Base-by-base conservation (phyloP, 2,888 invertebrate genomes). In the Lochmaea capreae region DNA sequence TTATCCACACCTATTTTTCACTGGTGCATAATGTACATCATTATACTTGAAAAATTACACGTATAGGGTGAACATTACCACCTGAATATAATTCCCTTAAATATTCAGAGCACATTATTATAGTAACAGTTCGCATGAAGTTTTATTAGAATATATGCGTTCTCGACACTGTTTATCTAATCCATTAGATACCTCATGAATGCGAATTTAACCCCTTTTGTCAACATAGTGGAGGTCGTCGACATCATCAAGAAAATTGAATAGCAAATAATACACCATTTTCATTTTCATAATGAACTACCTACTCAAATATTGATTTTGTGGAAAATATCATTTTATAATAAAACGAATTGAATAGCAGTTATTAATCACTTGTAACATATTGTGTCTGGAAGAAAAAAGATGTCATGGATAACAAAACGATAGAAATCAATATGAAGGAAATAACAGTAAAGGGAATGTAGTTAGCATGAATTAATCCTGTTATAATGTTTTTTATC, bases 161-260 rank as follows among this genome's bases (percentile, higher is more conserved):
- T 57, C 70, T 63, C 54, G 70, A 16, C 57, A 65, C 42, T 70
- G 63, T 70, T 70, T 70, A 63, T 70, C 70, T 70, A 70, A 70
- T 70, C 70, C 70, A 70, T 70, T 70, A 70, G 74, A 77, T 72
- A 72, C 76, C 74, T 73, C 77, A 76, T 76, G 75, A 70, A 70
- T 65, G 54, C 63, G 63, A 63, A 70, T 70, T 70, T 65, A 61
- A 70, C 70, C 70, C 70, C 70, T 57, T 70, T 63, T 70, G 70
- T 70, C 70, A 70, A 70, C 70, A 70, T 39, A 57, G 54, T 58
- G 57, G 57, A 70, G 70, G 70, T 70, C 63, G 69, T 52, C 54
- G 69, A 63, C 69, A 61, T 63, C 70, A 70, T 65, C 39, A 18
- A 54, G 70, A 54, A 70, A 70, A 70, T 70, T 65, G 57, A 70